Conservation (phyloP, 2,888 invertebrate species). For the Mystacides longicornis region DNA sequence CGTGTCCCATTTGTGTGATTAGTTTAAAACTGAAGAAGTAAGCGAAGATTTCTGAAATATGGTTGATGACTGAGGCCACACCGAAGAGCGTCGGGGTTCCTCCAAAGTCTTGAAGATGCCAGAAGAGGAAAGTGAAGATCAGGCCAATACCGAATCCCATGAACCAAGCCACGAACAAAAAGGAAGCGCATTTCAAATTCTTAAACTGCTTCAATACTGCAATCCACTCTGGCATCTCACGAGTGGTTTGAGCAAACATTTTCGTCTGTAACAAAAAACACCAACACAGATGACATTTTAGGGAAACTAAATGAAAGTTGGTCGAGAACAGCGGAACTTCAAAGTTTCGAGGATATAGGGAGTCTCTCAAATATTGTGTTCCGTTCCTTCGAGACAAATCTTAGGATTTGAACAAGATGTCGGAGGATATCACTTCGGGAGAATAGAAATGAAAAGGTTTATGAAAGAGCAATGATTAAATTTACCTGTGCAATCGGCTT, state of each 20-base stretch:
- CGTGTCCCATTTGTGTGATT: slow-evolving; percentile 90
- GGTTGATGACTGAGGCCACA: slow-evolving; percentile 96
- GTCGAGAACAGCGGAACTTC: too few relatives aligned
- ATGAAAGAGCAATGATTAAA: too few relatives aligned
- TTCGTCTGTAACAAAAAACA: slow-evolving; percentile 56
- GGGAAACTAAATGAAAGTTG: too few relatives aligned
- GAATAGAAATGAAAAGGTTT: too few relatives aligned
- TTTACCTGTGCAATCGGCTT: slow-evolving; percentile 26
- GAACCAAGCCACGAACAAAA: slow-evolving; percentile 95
- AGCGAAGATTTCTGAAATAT: slow-evolving; percentile 96
- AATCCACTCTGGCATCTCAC: slow-evolving; percentile 90
- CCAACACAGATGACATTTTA: too few relatives aligned
- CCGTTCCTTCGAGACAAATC: too few relatives aligned
- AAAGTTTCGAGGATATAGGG: too few relatives aligned
- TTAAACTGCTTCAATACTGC: slow-evolving; percentile 85
- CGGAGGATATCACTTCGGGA: too few relatives aligned
- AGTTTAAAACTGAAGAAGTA: slow-evolving; percentile 97
- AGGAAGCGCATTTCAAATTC: slow-evolving; percentile 82
- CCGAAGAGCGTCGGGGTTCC: slow-evolving; percentile 97
- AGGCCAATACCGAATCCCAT: slow-evolving; percentile 99
- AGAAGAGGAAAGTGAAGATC: slow-evolving; percentile 98
- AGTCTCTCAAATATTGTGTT: too few relatives aligned
- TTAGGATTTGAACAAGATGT: too few relatives aligned
- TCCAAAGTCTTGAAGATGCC: slow-evolving; percentile 95
- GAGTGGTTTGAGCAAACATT: slow-evolving; percentile 85